Conservation (phyloP, 2,797 vertebrate species). For the Enteromius mattozi region DNA sequence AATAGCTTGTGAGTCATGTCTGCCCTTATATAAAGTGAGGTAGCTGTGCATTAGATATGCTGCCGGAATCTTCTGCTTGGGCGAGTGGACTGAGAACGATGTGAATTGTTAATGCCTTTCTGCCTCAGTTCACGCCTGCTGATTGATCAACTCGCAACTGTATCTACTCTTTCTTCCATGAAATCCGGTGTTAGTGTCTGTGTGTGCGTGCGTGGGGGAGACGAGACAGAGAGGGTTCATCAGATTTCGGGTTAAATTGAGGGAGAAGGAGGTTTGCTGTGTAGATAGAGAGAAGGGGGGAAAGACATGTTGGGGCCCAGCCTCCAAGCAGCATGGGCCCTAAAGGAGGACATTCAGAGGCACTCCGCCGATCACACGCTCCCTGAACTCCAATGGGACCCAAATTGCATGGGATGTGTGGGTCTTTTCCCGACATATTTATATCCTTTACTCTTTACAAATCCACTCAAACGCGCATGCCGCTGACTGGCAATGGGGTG, state of each 20-base stretch:
- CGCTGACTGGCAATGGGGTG: conserved; percentile 55
- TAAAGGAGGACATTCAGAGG: conserved; percentile 91
- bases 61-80: conserved; percentile 65
- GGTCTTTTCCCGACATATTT: conserved; percentile 88
- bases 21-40: conserved; percentile 79
- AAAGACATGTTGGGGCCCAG: conserved; percentile 85
- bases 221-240: conserved; percentile 78
- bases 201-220: conserved; percentile 41
- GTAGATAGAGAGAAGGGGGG: conserved; percentile 84
- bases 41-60: conserved; percentile 89
- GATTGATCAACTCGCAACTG: conserved; percentile 94
- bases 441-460: conserved; percentile 75
- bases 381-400: conserved; percentile 91
- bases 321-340: conserved; percentile 90
- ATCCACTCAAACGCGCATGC: conserved; percentile 62
- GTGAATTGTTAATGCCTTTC: conserved; percentile 87
- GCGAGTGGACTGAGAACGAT: conserved; percentile 66
- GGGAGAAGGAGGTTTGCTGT: conserved; percentile 90
- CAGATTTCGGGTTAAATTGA: conserved; percentile 95
- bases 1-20: conserved; percentile 77
- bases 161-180: conserved; percentile 94
- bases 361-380: conserved; percentile 92
- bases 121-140: conserved; percentile 88
- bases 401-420: conserved; percentile 88
- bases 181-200: conserved; percentile 83